phyloP scores from a whole-genome alignment of 2,888 invertebrate species.

The Ariolimax columbianus region DNA sequence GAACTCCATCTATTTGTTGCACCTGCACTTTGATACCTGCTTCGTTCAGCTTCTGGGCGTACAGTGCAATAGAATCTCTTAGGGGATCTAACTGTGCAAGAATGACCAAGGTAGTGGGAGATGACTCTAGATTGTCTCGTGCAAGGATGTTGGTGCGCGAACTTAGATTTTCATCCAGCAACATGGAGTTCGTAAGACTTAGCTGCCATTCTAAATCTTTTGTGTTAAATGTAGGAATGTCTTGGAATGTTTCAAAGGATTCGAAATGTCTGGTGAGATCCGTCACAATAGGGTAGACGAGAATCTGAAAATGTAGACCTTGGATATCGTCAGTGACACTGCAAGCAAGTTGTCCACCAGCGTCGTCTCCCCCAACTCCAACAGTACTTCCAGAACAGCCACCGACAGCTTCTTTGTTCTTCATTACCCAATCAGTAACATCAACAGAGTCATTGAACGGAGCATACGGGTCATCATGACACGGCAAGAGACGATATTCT shows the following conservation, averaged over 20 bases:
- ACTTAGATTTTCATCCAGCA: neutral
- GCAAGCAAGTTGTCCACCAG: conserved; percentile 31
- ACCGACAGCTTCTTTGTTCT: conserved; percentile 17
- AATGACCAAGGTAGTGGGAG: conserved; percentile 14
- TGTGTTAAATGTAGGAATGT: neutral
- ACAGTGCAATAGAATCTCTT: neutral
- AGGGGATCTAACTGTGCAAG: conserved; percentile 33
- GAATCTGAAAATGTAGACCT: conserved; percentile 25
- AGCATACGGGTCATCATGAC: conserved; percentile 9
- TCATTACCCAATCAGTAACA: conserved; percentile 2
- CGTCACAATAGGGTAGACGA: conserved; percentile 14
- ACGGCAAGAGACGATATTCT: conserved; percentile 27
- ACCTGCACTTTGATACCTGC: conserved; percentile 3
- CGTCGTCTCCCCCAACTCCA: conserved; percentile 35
- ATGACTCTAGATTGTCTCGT: neutral
- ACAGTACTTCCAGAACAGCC: conserved; percentile 19
- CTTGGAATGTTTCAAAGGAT: conserved; percentile 5
- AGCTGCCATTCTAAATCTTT: neutral
- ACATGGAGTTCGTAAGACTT: neutral
- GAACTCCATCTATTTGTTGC: conserved; percentile 3
- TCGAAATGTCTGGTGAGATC: conserved; percentile 5
- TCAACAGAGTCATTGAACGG: conserved; percentile 29
- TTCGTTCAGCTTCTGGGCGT: neutral
- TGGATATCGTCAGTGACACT: conserved; percentile 8
- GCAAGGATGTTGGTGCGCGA: neutral